These are phyloP conservation scores for Anguilla japonica DNA, from an alignment of 2,113 vertebrate genomes.

Conservation along the genomic window DNA sequence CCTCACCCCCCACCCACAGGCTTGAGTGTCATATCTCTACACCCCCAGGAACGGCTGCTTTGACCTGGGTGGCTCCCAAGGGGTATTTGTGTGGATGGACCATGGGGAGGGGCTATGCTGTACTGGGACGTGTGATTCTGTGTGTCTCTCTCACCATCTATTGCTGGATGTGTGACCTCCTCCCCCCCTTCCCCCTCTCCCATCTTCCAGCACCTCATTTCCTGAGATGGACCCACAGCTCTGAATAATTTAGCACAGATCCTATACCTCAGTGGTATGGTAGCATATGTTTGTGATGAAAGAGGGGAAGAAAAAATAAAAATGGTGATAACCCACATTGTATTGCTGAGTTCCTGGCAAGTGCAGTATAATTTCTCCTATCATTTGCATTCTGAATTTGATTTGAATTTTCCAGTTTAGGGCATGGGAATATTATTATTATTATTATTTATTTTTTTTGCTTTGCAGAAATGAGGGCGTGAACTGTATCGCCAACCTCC, in stretches of 20 bases:
- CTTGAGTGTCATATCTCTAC: conserved; percentile 27
- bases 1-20: not conserved
- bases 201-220: not conserved
- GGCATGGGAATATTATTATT: no score
- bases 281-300: not conserved
- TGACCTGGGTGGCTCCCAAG: conserved; percentile 11
- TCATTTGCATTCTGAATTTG: no score
- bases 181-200: not conserved
- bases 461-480: not conserved
- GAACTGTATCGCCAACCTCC: not conserved
- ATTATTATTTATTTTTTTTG: no score
- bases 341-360: not conserved
- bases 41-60: conserved; percentile 16
- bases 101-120: not conserved
- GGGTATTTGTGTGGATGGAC: not conserved
- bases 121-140: not conserved
- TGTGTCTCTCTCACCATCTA: not conserved
- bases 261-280: not conserved
- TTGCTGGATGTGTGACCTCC: not conserved
- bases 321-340: not conserved
- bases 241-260: not conserved
- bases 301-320: not conserved
- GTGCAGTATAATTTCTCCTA: not conserved
- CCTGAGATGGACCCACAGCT: not conserved
- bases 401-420: not conserved